Evolutionary conservation across 2,113 vertebrate genomes (phyloP), one percentile per base, ranked within the genome.

Genomic region (Microcebus lehilahytsara): DNA sequence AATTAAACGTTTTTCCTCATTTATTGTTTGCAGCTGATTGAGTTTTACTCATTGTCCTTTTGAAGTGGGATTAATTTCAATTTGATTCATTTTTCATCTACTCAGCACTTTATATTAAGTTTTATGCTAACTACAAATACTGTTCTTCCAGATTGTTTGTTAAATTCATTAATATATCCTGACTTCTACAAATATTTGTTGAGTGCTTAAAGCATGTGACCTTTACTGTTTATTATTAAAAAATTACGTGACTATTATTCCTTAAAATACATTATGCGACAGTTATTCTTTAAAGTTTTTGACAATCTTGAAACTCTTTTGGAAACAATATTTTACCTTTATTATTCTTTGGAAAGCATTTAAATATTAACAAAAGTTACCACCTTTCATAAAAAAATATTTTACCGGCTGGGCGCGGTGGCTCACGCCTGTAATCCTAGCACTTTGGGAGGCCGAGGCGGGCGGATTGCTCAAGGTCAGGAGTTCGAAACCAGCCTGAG

Each of bases 331-430:
- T 60, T 32, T 95, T 81, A 86, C 0, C 1, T 60, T 93, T 46
- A 14, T 87, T 94, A 79, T 53, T 90, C 79, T 81, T 92, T 87
- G 75, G 72, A 85, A 67, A 71, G 10, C 77, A 84, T 92, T 95
- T 85, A 95, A 85, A 93, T 93, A 86, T 90, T 96, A 69, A 90
- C 11, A 81, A 53, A 96, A 96, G 51, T 77, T 95, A 75, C 40
- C 14, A 75, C 27, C 22, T 58, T 58, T 58, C n/a, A 60, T 67
- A 56, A 91, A 83, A 56, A 90, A 67, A n/a, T n/a, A n/a, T n/a
- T n/a, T n/a, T n/a, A n/a, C n/a, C n/a, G n/a, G n/a, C n/a, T n/a
- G n/a, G n/a, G n/a, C n/a, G n/a, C n/a, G n/a, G n/a, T n/a, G n/a
- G n/a, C n/a, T n/a, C n/a, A n/a, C n/a, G n/a, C n/a, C n/a, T n/a